phyloP scores from a whole-genome alignment of 2,888 invertebrate species.

The Volucella zonaria region DNA sequence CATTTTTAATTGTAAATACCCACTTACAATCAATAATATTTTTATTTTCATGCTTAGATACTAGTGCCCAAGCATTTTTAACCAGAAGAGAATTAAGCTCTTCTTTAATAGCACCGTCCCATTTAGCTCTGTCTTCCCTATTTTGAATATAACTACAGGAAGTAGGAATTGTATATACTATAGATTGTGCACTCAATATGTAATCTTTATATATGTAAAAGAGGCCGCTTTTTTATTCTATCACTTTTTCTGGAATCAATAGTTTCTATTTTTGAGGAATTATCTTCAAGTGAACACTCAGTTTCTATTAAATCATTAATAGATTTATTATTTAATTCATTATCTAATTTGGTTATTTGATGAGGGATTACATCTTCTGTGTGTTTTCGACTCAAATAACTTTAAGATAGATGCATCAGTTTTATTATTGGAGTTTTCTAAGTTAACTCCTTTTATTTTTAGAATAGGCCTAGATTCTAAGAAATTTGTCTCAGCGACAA shows the following conservation, averaged over 20 bases:
- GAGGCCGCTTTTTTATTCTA: constrained; percentile 26
- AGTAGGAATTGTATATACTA: constrained; percentile 55
- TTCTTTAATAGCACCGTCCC: constrained; percentile 68
- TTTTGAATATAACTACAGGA: constrained; percentile 60
- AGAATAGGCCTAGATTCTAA: no score
- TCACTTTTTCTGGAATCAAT: constrained; percentile 30
- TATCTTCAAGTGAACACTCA: constrained; percentile 5
- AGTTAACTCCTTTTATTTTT: constrained; percentile 36
- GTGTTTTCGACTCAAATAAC: constrained; percentile 23
- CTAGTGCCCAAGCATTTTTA: constrained; percentile 72
- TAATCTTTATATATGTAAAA: constrained; percentile 53
- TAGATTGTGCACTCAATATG: constrained; percentile 51
- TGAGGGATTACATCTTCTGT: constrained; percentile 26
- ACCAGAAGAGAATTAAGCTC: constrained; percentile 64
- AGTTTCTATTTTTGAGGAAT: neutral
- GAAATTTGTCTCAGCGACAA: no score
- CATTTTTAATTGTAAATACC: constrained; percentile 73
- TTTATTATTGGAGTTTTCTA: constrained; percentile 56
- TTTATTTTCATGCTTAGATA: constrained; percentile 54
- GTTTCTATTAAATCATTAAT: constrained; percentile 2
- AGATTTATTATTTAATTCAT: constrained; percentile 10
- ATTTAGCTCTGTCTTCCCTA: constrained; percentile 59
- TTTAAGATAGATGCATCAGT: no score
- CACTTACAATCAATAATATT: constrained; percentile 73
- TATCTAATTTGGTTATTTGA: constrained; percentile 35